Evolutionary conservation across 2,113 vertebrate species (phyloP).

Genomic region (Oncorhynchus keta): DNA sequence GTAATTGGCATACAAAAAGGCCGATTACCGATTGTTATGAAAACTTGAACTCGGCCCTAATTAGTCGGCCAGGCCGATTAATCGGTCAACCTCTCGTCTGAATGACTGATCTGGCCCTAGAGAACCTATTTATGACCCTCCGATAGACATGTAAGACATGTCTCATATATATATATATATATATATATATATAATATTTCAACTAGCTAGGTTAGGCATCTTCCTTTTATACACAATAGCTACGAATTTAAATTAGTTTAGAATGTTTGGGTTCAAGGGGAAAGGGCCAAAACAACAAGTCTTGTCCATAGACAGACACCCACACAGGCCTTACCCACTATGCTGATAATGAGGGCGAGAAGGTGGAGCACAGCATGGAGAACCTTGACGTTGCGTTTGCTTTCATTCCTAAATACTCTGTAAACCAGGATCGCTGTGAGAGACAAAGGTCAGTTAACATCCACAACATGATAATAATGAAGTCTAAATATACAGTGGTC

Average conservation of each 20-base stretch:
- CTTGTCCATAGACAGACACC: not conserved
- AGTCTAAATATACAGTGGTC: not conserved
- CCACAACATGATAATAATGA: not conserved
- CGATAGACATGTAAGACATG: no score
- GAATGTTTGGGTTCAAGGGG: not conserved
- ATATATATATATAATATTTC: no score
- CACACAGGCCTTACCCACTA: constrained; percentile 64
- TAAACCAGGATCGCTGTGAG: constrained; percentile 87
- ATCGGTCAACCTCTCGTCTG: no score
- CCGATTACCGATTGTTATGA: no score
- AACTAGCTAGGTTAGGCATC: no score
- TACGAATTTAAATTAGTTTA: not conserved
- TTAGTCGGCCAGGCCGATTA: no score
- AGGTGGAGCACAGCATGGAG: constrained; percentile 85
- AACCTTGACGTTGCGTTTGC: constrained; percentile 80
- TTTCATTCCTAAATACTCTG: constrained; percentile 85
- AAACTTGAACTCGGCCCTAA: no score
- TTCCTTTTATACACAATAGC: no score
- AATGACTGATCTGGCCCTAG: no score
- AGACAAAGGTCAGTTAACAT: not conserved
- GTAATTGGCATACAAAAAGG: no score
- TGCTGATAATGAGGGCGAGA: constrained; percentile 78
- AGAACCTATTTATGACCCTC: no score
- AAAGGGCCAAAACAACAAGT: not conserved
- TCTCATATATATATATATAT: no score